Percentiles rank a stretch among this genome's conserved stretches.
phyloP scores from a whole-genome alignment of 64 coral and sea anemone genomes.

The Stylophora pistillata region DNA sequence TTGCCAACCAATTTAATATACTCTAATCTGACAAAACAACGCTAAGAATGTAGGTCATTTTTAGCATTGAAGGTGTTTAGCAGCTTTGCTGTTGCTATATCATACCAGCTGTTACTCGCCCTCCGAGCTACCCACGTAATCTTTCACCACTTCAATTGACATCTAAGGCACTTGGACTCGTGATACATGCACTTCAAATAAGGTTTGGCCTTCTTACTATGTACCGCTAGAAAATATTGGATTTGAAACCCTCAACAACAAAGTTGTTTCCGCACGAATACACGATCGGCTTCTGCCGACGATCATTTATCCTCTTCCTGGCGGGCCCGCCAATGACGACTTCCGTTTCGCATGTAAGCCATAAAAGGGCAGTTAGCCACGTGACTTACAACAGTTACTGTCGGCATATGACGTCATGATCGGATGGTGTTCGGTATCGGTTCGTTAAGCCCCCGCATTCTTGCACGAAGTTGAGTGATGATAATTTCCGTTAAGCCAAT shows the following conservation, averaged over 20 bases:
- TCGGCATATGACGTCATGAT: background rate
- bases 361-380: conserved; percentile 2
- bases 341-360: conserved; percentile 17
- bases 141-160: background rate
- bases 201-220: conserved; percentile 1
- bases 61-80: background rate
- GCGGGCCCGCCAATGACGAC: background rate
- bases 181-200: background rate
- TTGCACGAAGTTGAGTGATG: background rate
- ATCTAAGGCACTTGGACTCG: background rate
- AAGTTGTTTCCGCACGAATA: background rate
- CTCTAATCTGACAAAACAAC: background rate
- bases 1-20: conserved; percentile 28
- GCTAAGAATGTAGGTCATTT: conserved; percentile 32
- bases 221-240: background rate
- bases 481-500: too few relatives aligned
- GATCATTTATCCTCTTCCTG: conserved; percentile 14
- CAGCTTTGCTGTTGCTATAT: background rate
- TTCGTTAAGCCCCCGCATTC: background rate
- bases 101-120: background rate
- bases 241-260: background rate
- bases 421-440: background rate
- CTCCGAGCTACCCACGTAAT: background rate
- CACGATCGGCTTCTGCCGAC: background rate
- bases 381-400: background rate